A percentile compares a stretch with the other conserved stretches of the same genome.
Evolutionary conservation across 2,113 vertebrate species (phyloP).

Genomic region (Oreocharis arfaki): DNA sequence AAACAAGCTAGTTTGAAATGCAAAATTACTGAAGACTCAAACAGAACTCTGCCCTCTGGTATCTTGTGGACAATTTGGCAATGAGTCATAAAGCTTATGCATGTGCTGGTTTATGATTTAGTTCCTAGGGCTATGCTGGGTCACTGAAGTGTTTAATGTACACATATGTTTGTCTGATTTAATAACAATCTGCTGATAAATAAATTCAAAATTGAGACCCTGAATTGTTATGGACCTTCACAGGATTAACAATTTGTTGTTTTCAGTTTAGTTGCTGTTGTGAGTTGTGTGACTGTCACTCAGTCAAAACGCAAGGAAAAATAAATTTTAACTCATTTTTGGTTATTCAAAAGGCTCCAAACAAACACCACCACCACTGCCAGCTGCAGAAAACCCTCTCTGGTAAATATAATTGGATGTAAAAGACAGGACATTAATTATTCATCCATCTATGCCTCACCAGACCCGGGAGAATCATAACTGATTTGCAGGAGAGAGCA

Average conservation of each 20-base stretch:
- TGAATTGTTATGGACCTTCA: not conserved
- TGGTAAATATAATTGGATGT: not conserved
- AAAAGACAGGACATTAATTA: not conserved
- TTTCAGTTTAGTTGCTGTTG: not conserved
- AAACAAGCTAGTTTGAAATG: not conserved
- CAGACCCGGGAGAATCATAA: not conserved
- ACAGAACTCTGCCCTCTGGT: not conserved
- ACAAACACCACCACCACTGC: no score
- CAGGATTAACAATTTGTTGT: not conserved
- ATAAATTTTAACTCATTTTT: not conserved
- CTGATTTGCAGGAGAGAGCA: not conserved
- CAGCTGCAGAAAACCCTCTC: not conserved
- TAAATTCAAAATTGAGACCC: not conserved
- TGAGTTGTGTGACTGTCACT: not conserved
- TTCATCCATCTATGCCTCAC: not conserved
- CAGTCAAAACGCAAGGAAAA: not conserved
- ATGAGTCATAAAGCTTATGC: not conserved
- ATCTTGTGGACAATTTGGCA: not conserved
- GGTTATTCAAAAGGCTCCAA: not conserved
- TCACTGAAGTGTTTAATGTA: not conserved
- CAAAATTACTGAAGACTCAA: not conserved
- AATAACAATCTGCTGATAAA: slow-evolving; percentile 21
- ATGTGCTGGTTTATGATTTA: not conserved
- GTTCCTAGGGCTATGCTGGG: not conserved
- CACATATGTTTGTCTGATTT: slow-evolving; percentile 9